Conservation (phyloP, 2,888 invertebrate genomes). For the Idaea straminata region DNA sequence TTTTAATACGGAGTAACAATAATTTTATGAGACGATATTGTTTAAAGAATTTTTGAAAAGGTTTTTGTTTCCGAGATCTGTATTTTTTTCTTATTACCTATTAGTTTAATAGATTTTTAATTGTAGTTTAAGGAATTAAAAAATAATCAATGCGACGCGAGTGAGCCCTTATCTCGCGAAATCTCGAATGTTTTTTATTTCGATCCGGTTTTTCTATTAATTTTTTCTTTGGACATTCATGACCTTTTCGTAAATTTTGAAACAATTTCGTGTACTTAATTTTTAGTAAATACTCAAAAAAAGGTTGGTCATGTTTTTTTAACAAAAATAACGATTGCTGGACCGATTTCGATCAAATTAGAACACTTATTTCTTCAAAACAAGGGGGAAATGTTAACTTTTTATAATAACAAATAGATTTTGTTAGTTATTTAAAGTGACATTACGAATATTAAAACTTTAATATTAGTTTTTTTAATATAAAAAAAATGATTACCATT, state of each 20-base stretch:
- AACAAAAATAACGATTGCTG: slow-evolving; percentile 35
- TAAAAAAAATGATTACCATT: slow-evolving; percentile 35
- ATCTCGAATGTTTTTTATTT: slow-evolving; percentile 54
- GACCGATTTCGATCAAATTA: slow-evolving; percentile 53
- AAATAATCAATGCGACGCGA: slow-evolving; percentile 54
- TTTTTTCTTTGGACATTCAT: slow-evolving; percentile 26
- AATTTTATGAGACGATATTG: slow-evolving; percentile 37
- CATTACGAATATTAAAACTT: slow-evolving; percentile 55
- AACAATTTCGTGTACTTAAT: slow-evolving; percentile 44
- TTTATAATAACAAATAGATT: slow-evolving; percentile 9
- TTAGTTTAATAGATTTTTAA: slow-evolving; percentile 40
- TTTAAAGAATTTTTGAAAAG: slow-evolving; percentile 27
- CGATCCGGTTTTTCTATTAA: slow-evolving; percentile 20
- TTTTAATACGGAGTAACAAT: slow-evolving; percentile 63
- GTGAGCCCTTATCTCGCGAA: slow-evolving; percentile 64
- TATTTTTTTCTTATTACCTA: slow-evolving; percentile 14
- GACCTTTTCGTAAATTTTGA: slow-evolving; percentile 30
- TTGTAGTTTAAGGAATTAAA: slow-evolving; percentile 42
- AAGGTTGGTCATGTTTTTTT: slow-evolving; percentile 60
- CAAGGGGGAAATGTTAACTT: slow-evolving; percentile 19
- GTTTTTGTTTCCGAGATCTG: slow-evolving; percentile 16
- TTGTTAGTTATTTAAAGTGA: slow-evolving; percentile 46
- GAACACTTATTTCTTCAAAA: slow-evolving; percentile 40
- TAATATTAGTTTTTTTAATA: slow-evolving; percentile 39
- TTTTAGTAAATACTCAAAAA: slow-evolving; percentile 64